A percentile compares a stretch with the other conserved stretches of the same genome.
phyloP scores from a whole-genome alignment of 2,113 vertebrate species.

The Calyptommatus sinebrachiatus region DNA sequence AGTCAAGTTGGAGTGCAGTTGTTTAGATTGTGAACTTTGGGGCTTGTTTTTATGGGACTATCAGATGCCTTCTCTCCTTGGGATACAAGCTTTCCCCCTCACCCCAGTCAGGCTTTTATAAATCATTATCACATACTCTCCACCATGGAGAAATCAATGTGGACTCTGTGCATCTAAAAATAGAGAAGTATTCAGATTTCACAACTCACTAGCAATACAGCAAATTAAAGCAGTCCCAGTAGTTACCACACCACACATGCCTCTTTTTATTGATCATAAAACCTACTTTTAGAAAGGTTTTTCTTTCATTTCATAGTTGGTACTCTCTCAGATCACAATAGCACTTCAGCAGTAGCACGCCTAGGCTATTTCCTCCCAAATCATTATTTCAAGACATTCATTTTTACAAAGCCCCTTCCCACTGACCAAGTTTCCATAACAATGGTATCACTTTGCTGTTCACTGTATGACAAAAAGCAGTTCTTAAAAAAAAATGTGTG shows the following conservation, averaged over 20 bases:
- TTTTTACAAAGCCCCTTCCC: not conserved
- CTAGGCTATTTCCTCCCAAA: not conserved
- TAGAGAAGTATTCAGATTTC: not conserved
- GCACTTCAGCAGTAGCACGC: not conserved
- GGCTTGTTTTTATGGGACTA: not conserved
- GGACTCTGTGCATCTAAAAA: not conserved
- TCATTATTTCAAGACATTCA: rapidly evolving
- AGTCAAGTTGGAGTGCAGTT: not conserved
- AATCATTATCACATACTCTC: not conserved
- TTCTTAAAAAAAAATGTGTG: not conserved
- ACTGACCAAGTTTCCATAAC: not conserved
- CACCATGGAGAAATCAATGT: not conserved
- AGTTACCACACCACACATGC: not conserved
- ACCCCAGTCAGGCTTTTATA: not conserved
- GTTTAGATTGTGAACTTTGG: not conserved
- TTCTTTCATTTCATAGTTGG: not conserved
- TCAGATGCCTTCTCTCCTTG: not conserved
- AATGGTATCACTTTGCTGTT: not conserved
- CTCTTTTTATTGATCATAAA: constrained; percentile 2
- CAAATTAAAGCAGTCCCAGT: not conserved
- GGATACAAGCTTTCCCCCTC: not conserved
- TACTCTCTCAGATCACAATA: not conserved
- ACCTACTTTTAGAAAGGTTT: not conserved
- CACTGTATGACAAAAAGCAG: not conserved
- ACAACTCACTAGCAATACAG: not conserved